Base-by-base conservation (phyloP, 2,888 invertebrate species). In the Lepeophtheirus nordmannii region DNA sequence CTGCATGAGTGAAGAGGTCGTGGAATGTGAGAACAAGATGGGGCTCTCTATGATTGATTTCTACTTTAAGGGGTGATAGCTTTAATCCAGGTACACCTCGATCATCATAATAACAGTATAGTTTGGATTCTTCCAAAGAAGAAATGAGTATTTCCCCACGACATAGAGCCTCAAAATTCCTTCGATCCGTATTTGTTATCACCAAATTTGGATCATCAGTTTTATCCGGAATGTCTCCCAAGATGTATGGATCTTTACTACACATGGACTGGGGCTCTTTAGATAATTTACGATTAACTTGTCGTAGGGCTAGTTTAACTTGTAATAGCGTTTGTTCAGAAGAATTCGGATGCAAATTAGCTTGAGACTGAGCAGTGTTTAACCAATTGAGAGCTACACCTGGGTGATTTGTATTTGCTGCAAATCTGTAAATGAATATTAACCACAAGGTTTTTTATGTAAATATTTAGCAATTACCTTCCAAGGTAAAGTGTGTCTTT, bases 161-260 rank as follows among this genome's bases (percentile, higher is more conserved):
- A 62, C 75, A 75, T 1, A 75, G 68, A 1, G 73, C 72, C 37
- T 72, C 72, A 69, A 74, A 75, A 69, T 74, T 73, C 14, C 69
- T 62, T 23, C 71, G 71, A 40, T 73, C 72, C 20, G 72, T 70
- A 23, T 69, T n/a, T 8, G 53, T 63, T 7, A 63, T 56, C 37
- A 64, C 63, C 56, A 59, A 63, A 41, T 14, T 22, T 22, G 37
- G 53, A 22, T 63, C 63, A 1, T 53, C 46, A 9, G 63, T 63
- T 30, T 63, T 63, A n/a, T 17, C 22, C 20, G 63, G 63, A 37
- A 63, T 56, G 2, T 1, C 14, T 17, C 46, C 56, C 11, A 63
- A 23, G 10, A 46, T 22, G 23, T 23, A 63, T 46, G 53, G 53
- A 46, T 14, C 53, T 46, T 46, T 17, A n/a, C 8, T 8, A n/a